Base-by-base conservation (phyloP, 2,797 vertebrate species). In the Lutjanus argentimaculatus region DNA sequence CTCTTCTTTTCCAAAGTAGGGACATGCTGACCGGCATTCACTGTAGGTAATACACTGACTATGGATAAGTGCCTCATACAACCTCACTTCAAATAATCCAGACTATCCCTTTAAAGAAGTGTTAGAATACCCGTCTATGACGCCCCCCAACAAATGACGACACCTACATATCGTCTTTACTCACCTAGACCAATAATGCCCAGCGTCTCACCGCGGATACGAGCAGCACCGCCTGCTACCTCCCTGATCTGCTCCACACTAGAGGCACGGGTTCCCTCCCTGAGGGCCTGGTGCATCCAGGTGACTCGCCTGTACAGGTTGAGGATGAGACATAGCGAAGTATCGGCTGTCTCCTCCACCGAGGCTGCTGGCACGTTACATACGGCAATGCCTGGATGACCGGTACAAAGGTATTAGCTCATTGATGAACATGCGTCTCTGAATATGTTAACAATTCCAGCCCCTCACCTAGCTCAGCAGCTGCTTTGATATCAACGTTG, bases 111-210 rank as follows among this genome's bases (percentile, higher is more conserved):
- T 36, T 36, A 36, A 36, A 3, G 30, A 19, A 36, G 6, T 0
- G 9, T n/a, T 49, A 8, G 1, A 58, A 70, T 21, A 56, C 13
- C 13, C 51, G 6, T 14, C 56, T 51, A 25, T 53, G 1, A n/a
- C 11, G 0, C 8, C 7, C 51, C 14, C 14, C 0, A 15, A 22
- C 15, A 51, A 56, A 46, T 61, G 4, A 9, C 13, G 16, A 10
- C n/a, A 42, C 1, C 19, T 15, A 9, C 1, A 3, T 8, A 30
- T 0, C 3, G 17, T 46, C 46, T 78, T 51, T 1, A 88, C 94
- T 97, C 92, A 97, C 97, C 97, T 52, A 97, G 92, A 61, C 97
- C 97, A 52, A 97, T 97, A 89, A 97, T 97, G 84, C 97, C 97
- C 85, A 97, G 91, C 1, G 96, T 97, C 91, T 97, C 97, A 8